These are phyloP conservation scores for Ommatoiulus sabulosus DNA, from an alignment of 2,888 invertebrate genomes.

Conservation along the genomic window DNA sequence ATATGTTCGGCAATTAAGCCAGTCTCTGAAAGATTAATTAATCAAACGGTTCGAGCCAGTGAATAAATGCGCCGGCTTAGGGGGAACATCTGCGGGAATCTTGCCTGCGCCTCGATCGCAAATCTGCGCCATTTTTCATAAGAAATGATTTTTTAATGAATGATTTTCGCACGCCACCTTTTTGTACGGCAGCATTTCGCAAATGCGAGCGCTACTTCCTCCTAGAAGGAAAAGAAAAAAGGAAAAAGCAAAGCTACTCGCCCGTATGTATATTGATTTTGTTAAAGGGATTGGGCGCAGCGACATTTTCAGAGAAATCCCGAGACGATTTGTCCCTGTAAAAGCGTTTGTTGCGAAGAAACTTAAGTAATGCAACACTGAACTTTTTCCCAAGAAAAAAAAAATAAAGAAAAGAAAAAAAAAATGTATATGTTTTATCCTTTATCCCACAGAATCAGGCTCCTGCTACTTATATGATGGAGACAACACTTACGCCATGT, in stretches of 20 bases:
- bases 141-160: conserved; percentile 48
- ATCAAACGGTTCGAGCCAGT: conserved; percentile 44
- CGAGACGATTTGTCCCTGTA: background rate
- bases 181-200: conserved; percentile 15
- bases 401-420: background rate
- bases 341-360: conserved; percentile 10
- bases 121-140: conserved; percentile 41
- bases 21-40: conserved; percentile 47
- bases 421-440: background rate
- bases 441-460: background rate
- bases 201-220: background rate
- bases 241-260: background rate
- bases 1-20: conserved; percentile 39
- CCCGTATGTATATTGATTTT: conserved; percentile 32
- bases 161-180: conserved; percentile 40
- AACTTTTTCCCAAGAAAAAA: background rate
- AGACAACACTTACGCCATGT: too few species aligned
- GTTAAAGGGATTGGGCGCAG: conserved; percentile 23
- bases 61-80: conserved; percentile 34
- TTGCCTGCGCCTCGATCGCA: conserved; percentile 29
- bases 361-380: background rate
- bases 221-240: background rate
- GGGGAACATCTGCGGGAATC: conserved; percentile 45
- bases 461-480: background rate
- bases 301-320: conserved; percentile 28